These are phyloP conservation scores for Phyllotreta cruciferae DNA, from an alignment of 2,888 invertebrate species.

Conservation along the genomic window DNA sequence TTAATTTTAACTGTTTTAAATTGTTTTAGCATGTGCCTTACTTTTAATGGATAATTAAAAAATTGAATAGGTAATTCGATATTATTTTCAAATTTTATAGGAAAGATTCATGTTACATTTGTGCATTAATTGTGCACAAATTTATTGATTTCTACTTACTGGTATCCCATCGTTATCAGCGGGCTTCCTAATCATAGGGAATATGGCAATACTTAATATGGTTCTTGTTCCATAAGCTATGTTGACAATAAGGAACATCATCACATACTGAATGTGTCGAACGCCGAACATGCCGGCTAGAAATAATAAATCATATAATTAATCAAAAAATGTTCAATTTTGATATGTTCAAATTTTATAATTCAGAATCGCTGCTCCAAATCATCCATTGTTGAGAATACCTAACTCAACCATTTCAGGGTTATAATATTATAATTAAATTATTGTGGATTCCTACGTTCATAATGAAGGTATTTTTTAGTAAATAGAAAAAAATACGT, in stretches of 20 bases:
- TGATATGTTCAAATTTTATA: no score
- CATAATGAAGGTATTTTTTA: no score
- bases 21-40: no score
- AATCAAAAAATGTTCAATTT: constrained; percentile 9
- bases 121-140: neutral
- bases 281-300: constrained; percentile 33
- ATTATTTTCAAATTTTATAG: neutral
- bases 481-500: no score
- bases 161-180: constrained; percentile 25
- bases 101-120: neutral
- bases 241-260: constrained; percentile 36
- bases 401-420: no score
- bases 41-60: no score
- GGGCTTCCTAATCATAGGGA: constrained; percentile 30
- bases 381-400: no score
- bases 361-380: no score
- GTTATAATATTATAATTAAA: no score
- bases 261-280: constrained; percentile 36
- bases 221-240: constrained; percentile 39
- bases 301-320: constrained; percentile 22
- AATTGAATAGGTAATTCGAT: no score
- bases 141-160: constrained; percentile 31
- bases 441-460: no score
- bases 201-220: constrained; percentile 38
- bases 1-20: no score